Evolutionary conservation across 2,888 invertebrate genomes (phyloP), one percentile per base, ranked within the genome.

Genomic region (Adelphocoris suturalis): DNA sequence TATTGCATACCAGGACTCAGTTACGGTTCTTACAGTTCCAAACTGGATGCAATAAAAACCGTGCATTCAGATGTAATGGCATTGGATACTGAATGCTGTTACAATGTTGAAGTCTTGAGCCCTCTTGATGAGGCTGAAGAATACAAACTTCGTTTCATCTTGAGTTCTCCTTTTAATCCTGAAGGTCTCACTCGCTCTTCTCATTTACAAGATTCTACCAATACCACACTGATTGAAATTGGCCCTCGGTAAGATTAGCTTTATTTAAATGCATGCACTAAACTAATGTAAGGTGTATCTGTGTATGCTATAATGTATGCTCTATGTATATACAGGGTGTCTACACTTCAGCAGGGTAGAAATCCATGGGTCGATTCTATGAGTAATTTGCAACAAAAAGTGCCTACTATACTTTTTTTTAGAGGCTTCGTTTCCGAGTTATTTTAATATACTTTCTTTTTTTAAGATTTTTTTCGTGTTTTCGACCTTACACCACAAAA

Each of bases 1-100:
- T 93, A 93, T 90, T 91, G 91, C 78, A 90, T 90, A 16, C 93
- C 93, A 0, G 93, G 93, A 19, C 91, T 93, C 12, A 92, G 92
- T 88, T 81, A 92, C n/a, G 92, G 92, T 55, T 91, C 91, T 27
- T 91, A 91, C 11, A 88, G 91, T 0, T 92, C 91, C 19, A 93
- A 93, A 86, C 91, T 92, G 47, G 92, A 92, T 52, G 82, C 91
- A 27, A 89, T 93, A 52, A 90, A 92, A 48, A 91, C 92, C 48
- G 37, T 92, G 11, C 91, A 92, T 14, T 90, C 92, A 0, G 55
- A 91, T 16, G 93, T 96, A n/a, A 93, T 92, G 68, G 92, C 94
- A 55, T 92, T 97, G 23, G 94, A 95, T 90, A 96, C 96, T 9
- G 98, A 98, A 94, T 94, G 96, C 91, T 98, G 98, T 94, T 98